phyloP scores from a whole-genome alignment of 2,797 vertebrate species.

The Dipus sagitta region DNA sequence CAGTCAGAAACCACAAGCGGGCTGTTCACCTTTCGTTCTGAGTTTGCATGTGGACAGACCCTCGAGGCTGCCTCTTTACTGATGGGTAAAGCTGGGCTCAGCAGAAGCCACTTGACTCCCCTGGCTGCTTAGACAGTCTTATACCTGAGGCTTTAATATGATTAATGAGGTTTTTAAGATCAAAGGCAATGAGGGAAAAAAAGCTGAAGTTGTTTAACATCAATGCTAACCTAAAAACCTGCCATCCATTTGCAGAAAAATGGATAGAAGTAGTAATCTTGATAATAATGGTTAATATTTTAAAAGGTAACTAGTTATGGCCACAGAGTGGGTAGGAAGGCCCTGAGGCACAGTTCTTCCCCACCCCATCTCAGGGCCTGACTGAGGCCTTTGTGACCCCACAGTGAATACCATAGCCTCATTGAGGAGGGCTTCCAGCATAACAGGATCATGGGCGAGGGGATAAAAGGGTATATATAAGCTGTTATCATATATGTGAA shows the following conservation, averaged over 20 bases:
- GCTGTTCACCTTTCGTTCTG: neutral
- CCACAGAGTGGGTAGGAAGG: too few relatives aligned
- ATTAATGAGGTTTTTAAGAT: conserved; percentile 73
- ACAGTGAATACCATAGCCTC: too few relatives aligned
- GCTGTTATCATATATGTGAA: too few relatives aligned
- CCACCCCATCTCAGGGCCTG: too few relatives aligned
- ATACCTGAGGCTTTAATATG: conserved; percentile 56
- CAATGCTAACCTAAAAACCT: neutral
- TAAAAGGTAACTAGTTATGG: neutral
- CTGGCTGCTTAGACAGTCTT: conserved; percentile 43
- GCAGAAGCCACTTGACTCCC: conserved; percentile 1
- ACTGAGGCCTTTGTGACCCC: too few relatives aligned
- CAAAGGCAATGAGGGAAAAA: conserved; percentile 7
- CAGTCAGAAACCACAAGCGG: conserved; percentile 35
- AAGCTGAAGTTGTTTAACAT: neutral
- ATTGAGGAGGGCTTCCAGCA: too few relatives aligned
- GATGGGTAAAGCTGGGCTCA: neutral
- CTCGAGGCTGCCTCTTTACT: conserved; percentile 47
- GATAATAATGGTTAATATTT: conserved; percentile 5
- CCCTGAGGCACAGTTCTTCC: too few relatives aligned
- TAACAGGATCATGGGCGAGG: too few relatives aligned
- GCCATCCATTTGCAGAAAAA: conserved; percentile 26
- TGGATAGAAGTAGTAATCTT: conserved; percentile 36
- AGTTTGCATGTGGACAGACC: conserved; percentile 20
- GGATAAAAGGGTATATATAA: too few relatives aligned